Evolutionary conservation across 2,888 invertebrate genomes (phyloP).

Genomic region (Troides oblongomaculatus): DNA sequence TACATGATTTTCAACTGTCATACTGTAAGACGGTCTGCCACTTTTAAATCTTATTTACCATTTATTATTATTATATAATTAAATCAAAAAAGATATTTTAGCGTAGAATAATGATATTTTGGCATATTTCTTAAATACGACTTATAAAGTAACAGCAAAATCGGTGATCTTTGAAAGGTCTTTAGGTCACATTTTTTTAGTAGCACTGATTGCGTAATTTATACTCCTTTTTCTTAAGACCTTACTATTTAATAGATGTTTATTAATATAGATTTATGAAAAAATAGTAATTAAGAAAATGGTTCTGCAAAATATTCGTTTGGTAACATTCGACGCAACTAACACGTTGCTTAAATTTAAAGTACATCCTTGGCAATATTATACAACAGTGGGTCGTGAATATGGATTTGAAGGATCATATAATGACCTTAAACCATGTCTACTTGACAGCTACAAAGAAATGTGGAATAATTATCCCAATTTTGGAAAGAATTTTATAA

Average conservation of each 20-base stretch:
- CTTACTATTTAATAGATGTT: not conserved
- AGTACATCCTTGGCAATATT: constrained; percentile 85
- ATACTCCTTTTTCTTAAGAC: not conserved
- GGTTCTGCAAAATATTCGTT: constrained; percentile 62
- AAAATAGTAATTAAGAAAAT: not conserved
- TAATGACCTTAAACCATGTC: constrained; percentile 78
- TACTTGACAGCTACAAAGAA: constrained; percentile 82
- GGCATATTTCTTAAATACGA: too few relatives aligned
- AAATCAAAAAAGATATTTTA: too few relatives aligned
- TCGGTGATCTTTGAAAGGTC: too few relatives aligned
- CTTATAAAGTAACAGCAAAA: too few relatives aligned
- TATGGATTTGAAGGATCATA: constrained; percentile 83
- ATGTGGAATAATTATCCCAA: constrained; percentile 87
- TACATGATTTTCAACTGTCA: too few relatives aligned
- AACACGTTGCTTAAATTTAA: constrained; percentile 89
- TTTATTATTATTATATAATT: too few relatives aligned
- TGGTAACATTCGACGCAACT: constrained; percentile 94
- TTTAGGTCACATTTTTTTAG: too few relatives aligned
- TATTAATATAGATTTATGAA: not conserved
- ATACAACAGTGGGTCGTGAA: constrained; percentile 84
- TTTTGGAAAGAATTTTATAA: constrained; percentile 86
- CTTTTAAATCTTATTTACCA: too few relatives aligned
- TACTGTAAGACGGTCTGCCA: too few relatives aligned
- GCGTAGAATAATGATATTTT: too few relatives aligned
- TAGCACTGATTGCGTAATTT: too few relatives aligned